These are phyloP conservation scores for Parnassius smintheus DNA, from an alignment of 2,888 invertebrate genomes.

Conservation along the genomic window DNA sequence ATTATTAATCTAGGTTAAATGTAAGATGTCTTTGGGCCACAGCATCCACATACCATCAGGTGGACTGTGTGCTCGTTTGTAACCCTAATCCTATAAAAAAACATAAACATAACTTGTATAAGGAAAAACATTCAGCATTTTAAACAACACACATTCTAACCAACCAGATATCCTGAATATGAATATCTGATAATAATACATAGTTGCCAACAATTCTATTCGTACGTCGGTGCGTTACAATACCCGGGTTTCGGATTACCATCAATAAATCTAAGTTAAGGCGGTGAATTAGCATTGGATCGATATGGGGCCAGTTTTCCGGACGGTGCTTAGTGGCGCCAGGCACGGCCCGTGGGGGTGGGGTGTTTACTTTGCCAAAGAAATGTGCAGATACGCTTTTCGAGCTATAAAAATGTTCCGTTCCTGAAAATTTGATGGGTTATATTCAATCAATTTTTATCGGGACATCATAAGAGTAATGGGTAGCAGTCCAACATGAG, in stretches of 20 bases:
- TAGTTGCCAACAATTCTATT: conserved; percentile 5
- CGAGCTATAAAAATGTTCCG: conserved; percentile 20
- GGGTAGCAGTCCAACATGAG: too few relatives aligned
- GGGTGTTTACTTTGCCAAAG: conserved; percentile 16
- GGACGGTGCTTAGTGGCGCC: conserved; percentile 49
- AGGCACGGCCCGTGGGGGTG: conserved; percentile 40
- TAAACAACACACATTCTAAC: too few relatives aligned
- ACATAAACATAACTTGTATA: too few relatives aligned
- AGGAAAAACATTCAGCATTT: too few relatives aligned
- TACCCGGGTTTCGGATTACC: conserved; percentile 20
- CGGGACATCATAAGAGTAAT: too few relatives aligned
- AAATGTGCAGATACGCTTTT: conserved; percentile 9
- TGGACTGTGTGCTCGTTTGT: too few relatives aligned
- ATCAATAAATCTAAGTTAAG: conserved; percentile 42
- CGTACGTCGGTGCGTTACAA: conserved; percentile 1
- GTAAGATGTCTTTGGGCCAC: too few relatives aligned
- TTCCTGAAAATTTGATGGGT: background rate
- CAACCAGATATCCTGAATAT: too few relatives aligned
- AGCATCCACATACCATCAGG: too few relatives aligned
- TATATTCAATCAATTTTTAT: conserved; percentile 3
- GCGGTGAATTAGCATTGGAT: conserved; percentile 65
- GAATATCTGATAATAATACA: background rate
- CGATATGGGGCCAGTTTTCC: conserved; percentile 56
- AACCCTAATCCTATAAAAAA: too few relatives aligned
- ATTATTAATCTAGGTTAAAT: too few relatives aligned